Percentiles rank a stretch among this genome's conserved stretches.
Conservation (phyloP, 1,140 invertebrate species). For the Aphelinus atriplicis region DNA sequence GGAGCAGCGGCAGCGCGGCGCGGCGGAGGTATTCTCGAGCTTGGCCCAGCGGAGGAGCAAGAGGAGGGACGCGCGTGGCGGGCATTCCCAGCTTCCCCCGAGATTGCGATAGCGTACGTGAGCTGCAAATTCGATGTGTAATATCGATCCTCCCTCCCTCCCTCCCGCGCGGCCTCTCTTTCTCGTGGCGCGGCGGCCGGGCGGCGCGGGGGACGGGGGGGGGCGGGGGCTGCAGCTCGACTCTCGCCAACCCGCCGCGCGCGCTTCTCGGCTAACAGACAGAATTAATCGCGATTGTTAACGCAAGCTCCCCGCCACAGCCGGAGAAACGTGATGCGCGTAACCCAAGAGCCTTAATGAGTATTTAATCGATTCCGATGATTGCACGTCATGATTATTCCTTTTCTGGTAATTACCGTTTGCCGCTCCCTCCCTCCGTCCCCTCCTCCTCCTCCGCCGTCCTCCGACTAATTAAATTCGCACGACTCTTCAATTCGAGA, state of each 20-base stretch:
- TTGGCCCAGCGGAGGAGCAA: background rate
- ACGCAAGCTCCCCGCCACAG: conserved; percentile 15
- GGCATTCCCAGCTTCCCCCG: conserved; percentile 32
- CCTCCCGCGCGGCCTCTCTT: background rate
- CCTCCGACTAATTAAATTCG: too few species aligned
- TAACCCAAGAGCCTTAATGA: conserved; percentile 29
- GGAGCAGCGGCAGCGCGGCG: background rate
- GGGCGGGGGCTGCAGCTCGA: background rate
- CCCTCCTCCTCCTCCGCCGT: too few species aligned
- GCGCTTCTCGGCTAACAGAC: conserved; percentile 28
- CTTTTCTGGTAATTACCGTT: background rate
- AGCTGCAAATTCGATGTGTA: conserved; percentile 42
- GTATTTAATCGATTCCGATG: conserved; percentile 36
- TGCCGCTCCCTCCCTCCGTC: too few species aligned
- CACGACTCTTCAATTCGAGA: too few species aligned
- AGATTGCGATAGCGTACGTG: conserved; percentile 41
- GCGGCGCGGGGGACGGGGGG: too few species aligned
- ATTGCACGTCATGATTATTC: conserved; percentile 26
- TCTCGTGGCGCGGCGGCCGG: background rate
- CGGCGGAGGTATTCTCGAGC: conserved; percentile 29
- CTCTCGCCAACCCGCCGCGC: background rate
- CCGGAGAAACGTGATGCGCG: conserved; percentile 11
- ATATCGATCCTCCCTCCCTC: conserved; percentile 14
- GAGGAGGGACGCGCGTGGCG: conserved; percentile 25
- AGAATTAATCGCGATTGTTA: conserved; percentile 39